A percentile compares a stretch with the other conserved stretches of the same genome.
Conservation (phyloP, 2,113 vertebrate genomes). For the Tachysurus fulvidraco region DNA sequence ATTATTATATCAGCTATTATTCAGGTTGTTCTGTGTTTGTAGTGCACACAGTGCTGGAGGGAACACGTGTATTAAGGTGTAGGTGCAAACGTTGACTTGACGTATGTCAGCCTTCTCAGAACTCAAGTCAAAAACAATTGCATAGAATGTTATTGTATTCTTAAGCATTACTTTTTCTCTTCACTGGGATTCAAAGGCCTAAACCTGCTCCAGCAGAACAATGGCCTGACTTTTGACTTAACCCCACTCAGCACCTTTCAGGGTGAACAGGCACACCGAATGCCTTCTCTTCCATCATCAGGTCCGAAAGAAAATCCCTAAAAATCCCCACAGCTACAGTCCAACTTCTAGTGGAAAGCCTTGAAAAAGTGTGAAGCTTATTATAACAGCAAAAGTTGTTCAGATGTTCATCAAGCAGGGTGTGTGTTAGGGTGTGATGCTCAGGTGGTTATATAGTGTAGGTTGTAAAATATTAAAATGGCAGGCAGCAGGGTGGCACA, state of each 20-base stretch:
- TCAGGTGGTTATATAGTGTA: not conserved
- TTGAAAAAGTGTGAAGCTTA: not conserved
- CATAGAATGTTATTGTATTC: too few relatives aligned
- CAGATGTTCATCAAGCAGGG: not conserved
- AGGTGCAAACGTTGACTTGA: too few relatives aligned
- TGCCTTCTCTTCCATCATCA: too few relatives aligned
- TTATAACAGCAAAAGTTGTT: not conserved
- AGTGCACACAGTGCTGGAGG: not conserved
- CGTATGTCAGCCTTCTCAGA: too few relatives aligned
- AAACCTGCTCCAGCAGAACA: not conserved
- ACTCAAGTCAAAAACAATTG: too few relatives aligned
- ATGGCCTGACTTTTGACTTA: not conserved
- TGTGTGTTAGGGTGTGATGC: not conserved
- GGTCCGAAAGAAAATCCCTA: not conserved
- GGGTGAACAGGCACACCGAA: too few relatives aligned
- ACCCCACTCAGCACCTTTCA: too few relatives aligned
- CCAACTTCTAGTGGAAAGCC: not conserved
- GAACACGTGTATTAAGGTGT: not conserved
- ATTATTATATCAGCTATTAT: not conserved
- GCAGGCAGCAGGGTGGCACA: not conserved
- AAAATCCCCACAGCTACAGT: not conserved
- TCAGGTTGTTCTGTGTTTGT: not conserved
- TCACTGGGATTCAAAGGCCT: not conserved
- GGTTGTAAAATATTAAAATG: not conserved
- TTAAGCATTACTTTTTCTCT: too few relatives aligned